Evolutionary conservation across 1,140 invertebrate genomes (phyloP).

Genomic region (Drosophila ogumai): DNA sequence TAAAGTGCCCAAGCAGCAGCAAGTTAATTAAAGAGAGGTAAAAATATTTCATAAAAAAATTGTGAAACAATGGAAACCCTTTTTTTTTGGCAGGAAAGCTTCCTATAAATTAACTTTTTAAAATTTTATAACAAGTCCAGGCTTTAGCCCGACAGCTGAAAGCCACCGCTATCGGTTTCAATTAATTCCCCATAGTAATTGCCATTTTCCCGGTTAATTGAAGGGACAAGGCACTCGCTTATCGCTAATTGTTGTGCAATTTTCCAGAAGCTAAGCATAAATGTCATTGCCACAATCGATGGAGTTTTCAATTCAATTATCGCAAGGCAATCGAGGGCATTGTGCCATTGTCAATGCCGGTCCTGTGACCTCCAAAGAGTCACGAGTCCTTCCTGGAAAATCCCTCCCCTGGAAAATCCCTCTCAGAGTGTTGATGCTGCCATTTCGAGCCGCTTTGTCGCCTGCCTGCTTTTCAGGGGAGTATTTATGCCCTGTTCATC

Average conservation of each 20-base stretch:
- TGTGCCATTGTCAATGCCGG: constrained; percentile 30
- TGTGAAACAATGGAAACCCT: background rate
- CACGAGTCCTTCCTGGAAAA: background rate
- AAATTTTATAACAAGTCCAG: background rate
- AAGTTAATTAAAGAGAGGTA: constrained; percentile 2
- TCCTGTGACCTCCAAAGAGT: constrained; percentile 7
- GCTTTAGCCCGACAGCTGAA: background rate
- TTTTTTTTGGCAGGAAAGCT: background rate
- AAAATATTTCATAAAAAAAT: background rate
- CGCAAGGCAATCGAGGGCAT: constrained; percentile 19
- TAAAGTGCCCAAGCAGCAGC: background rate
- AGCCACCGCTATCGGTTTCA: constrained; percentile 6
- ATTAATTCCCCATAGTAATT: constrained; percentile 21
- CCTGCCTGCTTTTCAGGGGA: constrained; percentile 63
- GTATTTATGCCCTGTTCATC: constrained; percentile 77
- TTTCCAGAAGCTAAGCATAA: constrained; percentile 36
- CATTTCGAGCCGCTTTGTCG: constrained; percentile 69
- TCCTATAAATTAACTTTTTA: constrained; percentile 8
- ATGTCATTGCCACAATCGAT: constrained; percentile 32
- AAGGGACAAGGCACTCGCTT: constrained; percentile 3
- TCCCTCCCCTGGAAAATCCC: too few relatives aligned
- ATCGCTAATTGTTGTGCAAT: constrained; percentile 43
- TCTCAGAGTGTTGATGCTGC: constrained; percentile 1
- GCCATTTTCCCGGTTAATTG: constrained; percentile 6
- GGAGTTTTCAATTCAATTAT: constrained; percentile 53